Base-by-base conservation (phyloP, 2,113 vertebrate species). In the Bufo bufo region DNA sequence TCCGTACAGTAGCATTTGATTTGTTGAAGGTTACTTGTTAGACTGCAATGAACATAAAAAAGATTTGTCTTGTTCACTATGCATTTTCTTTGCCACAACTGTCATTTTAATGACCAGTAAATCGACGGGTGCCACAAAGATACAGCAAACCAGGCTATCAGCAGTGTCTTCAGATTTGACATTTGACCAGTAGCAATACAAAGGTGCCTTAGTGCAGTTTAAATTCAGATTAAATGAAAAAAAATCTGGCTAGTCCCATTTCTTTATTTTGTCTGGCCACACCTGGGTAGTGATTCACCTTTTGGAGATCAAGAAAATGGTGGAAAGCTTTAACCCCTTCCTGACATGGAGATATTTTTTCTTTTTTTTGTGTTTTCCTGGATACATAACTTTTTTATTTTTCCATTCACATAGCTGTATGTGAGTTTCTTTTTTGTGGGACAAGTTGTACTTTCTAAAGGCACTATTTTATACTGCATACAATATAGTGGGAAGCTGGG, bases 1-100 rank as follows among this genome's bases (percentile, higher is more conserved):
- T 56, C 79, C 16, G 58, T 63, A 65, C 43, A 49, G 58, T 65
- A 82, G 17, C 58, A 82, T 61, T 65, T 82, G 80, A 78, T 78
- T 78, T 78, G 77, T 78, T 54, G 49, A 20, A 82, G 80, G 80
- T 82, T 82, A 82, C 80, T 82, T 65, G 80, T 82, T 65, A 82
- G 80, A 82, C 80, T 63, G 80, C 80, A 65, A 43, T 82, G 80
- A 82, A 82, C 58, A 82, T 82, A 82, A 82, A 82, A 82, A 82
- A 82, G 80, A 82, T 82, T 82, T 82, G 80, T 82, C 58, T 82
- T 47, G 19, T 45, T 19, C 80, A 6, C 80, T 63, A 10, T 49
- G 59, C 56, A 65, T 82, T 82, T 63, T 58, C 59, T 82, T 49
- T 47, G 58, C 58, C 19, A 47, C 80, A 45, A 63, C 58, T 82